Base-by-base conservation (phyloP, 2,888 invertebrate genomes). In the Caenorhabditis sp. region DNA sequence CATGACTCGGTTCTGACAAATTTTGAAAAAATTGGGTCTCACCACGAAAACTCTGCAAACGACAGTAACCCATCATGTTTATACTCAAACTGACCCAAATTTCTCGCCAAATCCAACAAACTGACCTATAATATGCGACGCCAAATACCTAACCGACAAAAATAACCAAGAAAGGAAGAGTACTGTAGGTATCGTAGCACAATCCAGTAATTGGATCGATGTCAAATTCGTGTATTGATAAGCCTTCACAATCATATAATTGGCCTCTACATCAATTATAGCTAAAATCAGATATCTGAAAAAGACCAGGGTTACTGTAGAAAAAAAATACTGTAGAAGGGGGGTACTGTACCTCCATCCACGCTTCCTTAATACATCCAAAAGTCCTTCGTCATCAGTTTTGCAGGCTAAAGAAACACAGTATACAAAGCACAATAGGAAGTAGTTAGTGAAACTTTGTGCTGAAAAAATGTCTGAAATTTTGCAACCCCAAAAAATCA, bases 171-270 rank as follows among this genome's bases (percentile, higher is more conserved):
- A 93, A 38, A 94, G 89, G 38, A 92, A 91, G 77, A 94, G 88
- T 4, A 94, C 93, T 12, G 93, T 92, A 0, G 94, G 93, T 65
- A 94, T 93, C 5, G 93, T 93, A 75, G 93, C 93, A 88, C 94
- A 94, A 78, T 94, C 93, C 84, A 94, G 89, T 85, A 92, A 92
- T 91, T 92, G 92, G 79, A 92, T 91, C 85, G 92, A 92, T 56
- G 92, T 92, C 66, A 93, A 89, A 73, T 92, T 92, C 12, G 93
- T 93, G 87, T 91, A 92, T 83, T 91, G 91, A 89, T 94, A 94
- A 0, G 94, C 93, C 87, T 92, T 91, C 20, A 93, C 93, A 72
- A 94, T 91, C 73, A 94, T 89, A 88, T 92, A 94, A 87, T 93
- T 93, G 7, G 94, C 94, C 89, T 94, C 93, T n/a, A 94, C 94